Evolutionary conservation across 2,888 invertebrate genomes (phyloP).

Genomic region (Alloscopus bannaensis): DNA sequence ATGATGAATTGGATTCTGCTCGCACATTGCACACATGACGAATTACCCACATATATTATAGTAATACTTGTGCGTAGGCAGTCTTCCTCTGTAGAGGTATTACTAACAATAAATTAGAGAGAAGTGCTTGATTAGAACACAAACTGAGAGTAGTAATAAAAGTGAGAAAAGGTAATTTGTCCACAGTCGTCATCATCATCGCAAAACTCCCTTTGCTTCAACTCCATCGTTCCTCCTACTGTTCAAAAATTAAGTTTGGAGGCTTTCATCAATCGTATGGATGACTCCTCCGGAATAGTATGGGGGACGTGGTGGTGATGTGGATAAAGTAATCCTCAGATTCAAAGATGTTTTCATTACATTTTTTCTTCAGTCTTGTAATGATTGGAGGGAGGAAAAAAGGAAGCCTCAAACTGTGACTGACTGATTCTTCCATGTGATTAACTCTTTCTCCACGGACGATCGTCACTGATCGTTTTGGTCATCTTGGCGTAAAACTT

Average conservation of each 20-base stretch:
- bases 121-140: constrained; percentile 44
- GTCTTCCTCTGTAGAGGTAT: background rate
- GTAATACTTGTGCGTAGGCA: constrained; percentile 17
- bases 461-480: constrained; percentile 42
- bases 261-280: constrained; percentile 38
- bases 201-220: constrained; percentile 19
- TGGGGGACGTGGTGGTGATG: no score
- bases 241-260: background rate
- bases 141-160: constrained; percentile 53
- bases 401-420: constrained; percentile 67
- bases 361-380: constrained; percentile 10
- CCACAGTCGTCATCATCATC: constrained; percentile 18
- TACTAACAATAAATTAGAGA: constrained; percentile 41
- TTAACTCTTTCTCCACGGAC: constrained; percentile 65
- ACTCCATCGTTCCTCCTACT: constrained; percentile 2
- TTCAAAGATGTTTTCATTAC: constrained; percentile 8
- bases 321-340: background rate
- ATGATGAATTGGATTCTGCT: constrained; percentile 36
- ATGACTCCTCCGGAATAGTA: constrained; percentile 35
- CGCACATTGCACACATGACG: constrained; percentile 11
- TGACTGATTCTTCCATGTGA: constrained; percentile 67
- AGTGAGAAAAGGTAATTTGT: constrained; percentile 65
- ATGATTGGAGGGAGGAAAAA: constrained; percentile 39
- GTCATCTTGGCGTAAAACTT: constrained; percentile 56
- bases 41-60: constrained; percentile 18